Percentiles rank a stretch among this genome's conserved stretches.
These are phyloP conservation scores for Trypoxylon attenuatum DNA, from an alignment of 2,888 invertebrate genomes.

Conservation along the genomic window DNA sequence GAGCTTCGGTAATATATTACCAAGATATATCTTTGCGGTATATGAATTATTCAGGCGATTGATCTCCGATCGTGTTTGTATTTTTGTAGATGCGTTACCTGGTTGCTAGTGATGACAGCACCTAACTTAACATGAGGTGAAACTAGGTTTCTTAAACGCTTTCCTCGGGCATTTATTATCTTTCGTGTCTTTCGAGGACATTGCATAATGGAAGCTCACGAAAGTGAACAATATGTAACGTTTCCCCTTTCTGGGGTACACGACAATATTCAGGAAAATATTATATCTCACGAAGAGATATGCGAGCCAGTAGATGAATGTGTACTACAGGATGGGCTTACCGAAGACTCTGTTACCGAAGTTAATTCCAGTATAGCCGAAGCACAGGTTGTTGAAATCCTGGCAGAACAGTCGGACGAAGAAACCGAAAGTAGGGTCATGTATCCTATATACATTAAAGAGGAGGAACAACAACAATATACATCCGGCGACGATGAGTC, in stretches of 20 bases:
- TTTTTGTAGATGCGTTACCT: slow-evolving; percentile 10
- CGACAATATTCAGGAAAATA: slow-evolving; percentile 60
- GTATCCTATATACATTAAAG: slow-evolving; percentile 65
- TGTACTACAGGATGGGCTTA: slow-evolving; percentile 54
- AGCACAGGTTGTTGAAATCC: slow-evolving; percentile 57
- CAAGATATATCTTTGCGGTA: not conserved
- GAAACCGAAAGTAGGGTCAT: slow-evolving; percentile 58
- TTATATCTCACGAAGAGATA: slow-evolving; percentile 68
- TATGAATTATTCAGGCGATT: not conserved
- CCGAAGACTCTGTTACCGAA: slow-evolving; percentile 49
- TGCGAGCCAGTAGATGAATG: slow-evolving; percentile 65
- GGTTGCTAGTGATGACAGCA: slow-evolving; percentile 32
- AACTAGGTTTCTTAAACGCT: slow-evolving; percentile 48
- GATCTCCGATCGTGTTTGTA: slow-evolving; percentile 7
- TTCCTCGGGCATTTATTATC: not conserved
- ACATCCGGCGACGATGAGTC: slow-evolving; percentile 71
- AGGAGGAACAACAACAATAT: slow-evolving; percentile 66
- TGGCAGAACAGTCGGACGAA: slow-evolving; percentile 60
- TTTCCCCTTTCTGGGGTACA: slow-evolving; percentile 64
- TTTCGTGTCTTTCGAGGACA: not conserved
- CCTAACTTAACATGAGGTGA: slow-evolving; percentile 61
- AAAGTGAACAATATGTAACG: slow-evolving; percentile 64
- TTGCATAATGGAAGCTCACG: slow-evolving; percentile 63
- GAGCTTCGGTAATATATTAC: not conserved
- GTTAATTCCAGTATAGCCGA: slow-evolving; percentile 52